phyloP scores from a whole-genome alignment of 2,113 vertebrate genomes.

The Mesocricetus auratus region DNA sequence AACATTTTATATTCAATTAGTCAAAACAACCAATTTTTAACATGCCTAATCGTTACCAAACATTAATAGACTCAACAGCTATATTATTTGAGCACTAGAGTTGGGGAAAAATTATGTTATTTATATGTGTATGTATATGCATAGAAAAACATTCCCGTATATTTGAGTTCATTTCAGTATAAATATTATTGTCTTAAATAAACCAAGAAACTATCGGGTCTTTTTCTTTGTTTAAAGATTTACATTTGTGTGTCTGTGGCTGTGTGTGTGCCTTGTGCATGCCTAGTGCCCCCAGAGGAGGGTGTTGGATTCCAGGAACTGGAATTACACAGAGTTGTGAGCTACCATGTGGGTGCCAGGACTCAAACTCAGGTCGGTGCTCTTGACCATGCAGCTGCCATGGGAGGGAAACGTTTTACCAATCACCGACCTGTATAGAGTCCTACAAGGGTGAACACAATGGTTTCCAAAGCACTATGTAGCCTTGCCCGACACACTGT shows the following conservation, averaged over 20 bases:
- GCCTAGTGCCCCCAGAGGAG: background rate
- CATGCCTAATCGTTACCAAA: background rate
- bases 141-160: background rate
- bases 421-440: background rate
- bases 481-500: background rate
- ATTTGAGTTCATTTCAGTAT: background rate
- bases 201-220: background rate
- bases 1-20: background rate
- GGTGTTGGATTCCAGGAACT: background rate
- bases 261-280: background rate
- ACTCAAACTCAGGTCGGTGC: background rate
- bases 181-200: background rate
- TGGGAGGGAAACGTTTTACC: background rate
- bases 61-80: background rate
- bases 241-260: background rate
- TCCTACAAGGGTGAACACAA: slow-evolving; percentile 13
- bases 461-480: background rate
- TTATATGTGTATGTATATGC: background rate
- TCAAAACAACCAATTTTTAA: slow-evolving; percentile 23
- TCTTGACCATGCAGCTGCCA: background rate
- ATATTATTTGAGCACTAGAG: background rate
- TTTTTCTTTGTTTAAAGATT: background rate
- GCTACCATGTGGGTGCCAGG: background rate
- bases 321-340: background rate
- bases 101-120: background rate